These are phyloP conservation scores for Sorex fumeus DNA, from an alignment of 2,113 vertebrate species.

Conservation along the genomic window DNA sequence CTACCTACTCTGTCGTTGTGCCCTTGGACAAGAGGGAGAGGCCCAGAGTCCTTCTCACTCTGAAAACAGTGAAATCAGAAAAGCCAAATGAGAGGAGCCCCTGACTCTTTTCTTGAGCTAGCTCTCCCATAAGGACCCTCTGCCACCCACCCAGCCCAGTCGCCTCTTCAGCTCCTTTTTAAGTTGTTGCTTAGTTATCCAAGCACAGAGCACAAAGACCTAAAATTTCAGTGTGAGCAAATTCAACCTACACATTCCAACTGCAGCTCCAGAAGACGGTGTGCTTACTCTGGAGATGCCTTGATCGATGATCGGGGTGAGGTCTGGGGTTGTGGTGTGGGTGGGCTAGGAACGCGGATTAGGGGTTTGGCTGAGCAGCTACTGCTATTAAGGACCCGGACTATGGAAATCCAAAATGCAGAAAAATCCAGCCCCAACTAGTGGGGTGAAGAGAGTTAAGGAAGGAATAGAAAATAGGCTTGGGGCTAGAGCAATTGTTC, in stretches of 20 bases:
- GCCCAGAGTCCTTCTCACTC: slow-evolving; percentile 22
- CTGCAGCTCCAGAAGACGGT: background rate
- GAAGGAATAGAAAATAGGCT: background rate
- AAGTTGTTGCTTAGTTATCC: slow-evolving; percentile 64
- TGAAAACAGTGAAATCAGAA: background rate
- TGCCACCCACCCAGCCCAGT: background rate
- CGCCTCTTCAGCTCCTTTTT: slow-evolving; percentile 44
- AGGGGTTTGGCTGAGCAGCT: too few species aligned
- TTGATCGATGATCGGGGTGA: background rate
- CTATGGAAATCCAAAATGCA: background rate
- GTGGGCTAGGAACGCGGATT: too few species aligned
- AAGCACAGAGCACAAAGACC: slow-evolving; percentile 20
- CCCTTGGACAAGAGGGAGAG: slow-evolving; percentile 3
- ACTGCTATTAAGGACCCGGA: background rate
- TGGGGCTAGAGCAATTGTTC: too few species aligned
- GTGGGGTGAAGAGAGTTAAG: background rate
- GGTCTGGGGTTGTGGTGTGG: too few species aligned
- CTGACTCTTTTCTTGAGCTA: background rate
- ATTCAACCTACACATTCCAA: slow-evolving; percentile 49
- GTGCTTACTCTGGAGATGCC: too few species aligned
- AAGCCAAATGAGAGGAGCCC: accelerated
- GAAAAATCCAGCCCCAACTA: background rate
- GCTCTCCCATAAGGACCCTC: slow-evolving; percentile 13
- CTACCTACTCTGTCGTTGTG: slow-evolving; percentile 4
- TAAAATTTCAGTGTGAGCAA: slow-evolving; percentile 59